Evolutionary conservation across 2,888 invertebrate species (phyloP).

Genomic region (Cheilosia urbana): DNA sequence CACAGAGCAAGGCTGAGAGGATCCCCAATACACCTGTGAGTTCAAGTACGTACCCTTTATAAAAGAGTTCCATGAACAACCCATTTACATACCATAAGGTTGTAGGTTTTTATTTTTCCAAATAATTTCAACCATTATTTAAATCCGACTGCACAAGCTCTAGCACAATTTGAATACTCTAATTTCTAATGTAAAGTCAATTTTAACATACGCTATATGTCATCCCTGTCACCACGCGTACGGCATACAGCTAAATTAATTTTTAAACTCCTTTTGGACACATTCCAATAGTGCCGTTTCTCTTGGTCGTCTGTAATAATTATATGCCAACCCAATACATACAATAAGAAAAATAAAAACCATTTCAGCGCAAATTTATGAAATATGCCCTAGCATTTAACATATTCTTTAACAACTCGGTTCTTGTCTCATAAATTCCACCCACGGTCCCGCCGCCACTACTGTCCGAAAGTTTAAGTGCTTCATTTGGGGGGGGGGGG

Average conservation of each 20-base stretch:
- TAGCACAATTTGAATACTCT: too few relatives aligned
- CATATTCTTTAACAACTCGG: slow-evolving; percentile 51
- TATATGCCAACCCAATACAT: slow-evolving; percentile 26
- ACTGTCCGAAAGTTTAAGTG: slow-evolving; percentile 70
- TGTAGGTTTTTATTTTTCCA: too few relatives aligned
- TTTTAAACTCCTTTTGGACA: slow-evolving; percentile 55
- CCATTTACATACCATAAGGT: too few relatives aligned
- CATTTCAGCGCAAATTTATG: slow-evolving; percentile 64
- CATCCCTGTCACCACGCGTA: slow-evolving; percentile 39
- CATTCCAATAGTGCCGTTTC: slow-evolving; percentile 41
- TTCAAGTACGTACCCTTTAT: too few relatives aligned
- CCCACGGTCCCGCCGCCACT: slow-evolving; percentile 5
- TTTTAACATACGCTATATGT: slow-evolving; percentile 8
- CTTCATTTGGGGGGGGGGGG: slow-evolving; percentile 56
- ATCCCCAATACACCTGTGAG: too few relatives aligned
- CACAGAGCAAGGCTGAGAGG: too few relatives aligned
- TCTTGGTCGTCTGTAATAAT: slow-evolving; percentile 17
- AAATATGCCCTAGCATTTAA: slow-evolving; percentile 47
- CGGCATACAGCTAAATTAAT: slow-evolving; percentile 33
- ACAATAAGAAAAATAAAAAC: slow-evolving; percentile 5
- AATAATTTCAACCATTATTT: too few relatives aligned
- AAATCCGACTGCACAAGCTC: too few relatives aligned
- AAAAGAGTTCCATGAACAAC: too few relatives aligned
- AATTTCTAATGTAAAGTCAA: too few relatives aligned
- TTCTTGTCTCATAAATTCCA: slow-evolving; percentile 49